phyloP scores from a whole-genome alignment of 2,888 invertebrate genomes.

The Aspidiotus rigidus region DNA sequence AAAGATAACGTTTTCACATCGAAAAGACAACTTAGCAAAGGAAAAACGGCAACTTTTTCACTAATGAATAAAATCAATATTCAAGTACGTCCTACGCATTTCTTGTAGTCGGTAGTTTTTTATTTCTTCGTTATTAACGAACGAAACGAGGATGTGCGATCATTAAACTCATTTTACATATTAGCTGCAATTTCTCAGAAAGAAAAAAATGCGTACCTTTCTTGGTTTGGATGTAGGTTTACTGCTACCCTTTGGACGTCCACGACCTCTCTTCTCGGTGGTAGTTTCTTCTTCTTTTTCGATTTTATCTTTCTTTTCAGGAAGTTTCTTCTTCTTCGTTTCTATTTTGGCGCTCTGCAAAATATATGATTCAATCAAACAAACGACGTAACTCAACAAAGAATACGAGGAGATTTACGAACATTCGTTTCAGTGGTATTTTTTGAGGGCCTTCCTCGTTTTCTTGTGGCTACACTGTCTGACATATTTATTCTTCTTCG shows the following conservation, averaged over 20 bases:
- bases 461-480: constrained; percentile 17
- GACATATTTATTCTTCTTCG: constrained; percentile 7
- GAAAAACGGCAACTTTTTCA: too few species aligned
- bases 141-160: too few species aligned
- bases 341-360: constrained; percentile 17
- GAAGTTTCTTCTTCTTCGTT: constrained; percentile 22
- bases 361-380: not conserved
- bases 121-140: too few species aligned
- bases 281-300: constrained; percentile 15
- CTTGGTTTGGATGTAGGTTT: constrained; percentile 4
- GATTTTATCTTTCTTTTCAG: constrained; percentile 23
- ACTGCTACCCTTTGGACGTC: constrained; percentile 16
- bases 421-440: constrained; percentile 10
- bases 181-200: not conserved
- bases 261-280: constrained; percentile 11
- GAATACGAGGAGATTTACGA: not conserved
- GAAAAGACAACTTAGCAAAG: too few species aligned
- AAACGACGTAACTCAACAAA: not conserved
- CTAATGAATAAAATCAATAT: too few species aligned
- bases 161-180: too few species aligned
- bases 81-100: too few species aligned
- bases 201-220: not conserved
- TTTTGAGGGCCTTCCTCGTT: constrained; percentile 27
- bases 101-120: too few species aligned
- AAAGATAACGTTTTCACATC: too few species aligned